phyloP scores from a whole-genome alignment of 2,888 invertebrate genomes.

The Exocentrus adspersus region DNA sequence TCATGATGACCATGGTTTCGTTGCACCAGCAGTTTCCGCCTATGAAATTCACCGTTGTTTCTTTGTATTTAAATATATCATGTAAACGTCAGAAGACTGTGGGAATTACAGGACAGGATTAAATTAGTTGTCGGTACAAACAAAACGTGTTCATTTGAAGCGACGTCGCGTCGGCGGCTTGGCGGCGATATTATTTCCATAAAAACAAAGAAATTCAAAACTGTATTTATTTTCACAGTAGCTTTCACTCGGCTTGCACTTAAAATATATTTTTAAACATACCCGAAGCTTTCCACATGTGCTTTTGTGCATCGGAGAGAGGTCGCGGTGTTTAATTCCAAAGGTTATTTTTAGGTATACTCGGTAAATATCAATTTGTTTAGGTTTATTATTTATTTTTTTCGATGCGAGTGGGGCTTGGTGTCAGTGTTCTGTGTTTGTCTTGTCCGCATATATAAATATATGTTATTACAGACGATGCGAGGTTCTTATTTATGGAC shows the following conservation, averaged over 20 bases:
- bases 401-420: slow-evolving; percentile 46
- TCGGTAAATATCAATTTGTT: slow-evolving; percentile 52
- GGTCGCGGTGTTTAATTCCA: slow-evolving; percentile 33
- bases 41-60: no score
- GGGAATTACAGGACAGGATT: not conserved
- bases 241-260: slow-evolving; percentile 11
- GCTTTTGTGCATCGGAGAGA: slow-evolving; percentile 34
- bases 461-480: slow-evolving; percentile 62
- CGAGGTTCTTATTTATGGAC: slow-evolving; percentile 63
- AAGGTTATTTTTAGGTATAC: slow-evolving; percentile 45
- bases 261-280: slow-evolving; percentile 20
- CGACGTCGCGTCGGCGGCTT: no score
- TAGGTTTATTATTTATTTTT: slow-evolving; percentile 58
- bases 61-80: no score
- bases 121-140: not conserved
- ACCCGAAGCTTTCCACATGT: slow-evolving; percentile 24
- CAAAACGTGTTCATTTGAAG: not conserved
- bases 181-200: not conserved
- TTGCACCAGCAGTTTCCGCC: no score
- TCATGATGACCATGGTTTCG: no score
- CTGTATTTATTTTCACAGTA: slow-evolving; percentile 17
- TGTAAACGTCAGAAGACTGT: no score
- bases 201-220: slow-evolving; percentile 2
- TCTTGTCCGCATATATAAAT: slow-evolving; percentile 59
- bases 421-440: slow-evolving; percentile 57